A percentile compares a stretch with the other conserved stretches of the same genome.
Evolutionary conservation across 1,140 invertebrate genomes (phyloP).

Genomic region (Hylyphantes graminicola): DNA sequence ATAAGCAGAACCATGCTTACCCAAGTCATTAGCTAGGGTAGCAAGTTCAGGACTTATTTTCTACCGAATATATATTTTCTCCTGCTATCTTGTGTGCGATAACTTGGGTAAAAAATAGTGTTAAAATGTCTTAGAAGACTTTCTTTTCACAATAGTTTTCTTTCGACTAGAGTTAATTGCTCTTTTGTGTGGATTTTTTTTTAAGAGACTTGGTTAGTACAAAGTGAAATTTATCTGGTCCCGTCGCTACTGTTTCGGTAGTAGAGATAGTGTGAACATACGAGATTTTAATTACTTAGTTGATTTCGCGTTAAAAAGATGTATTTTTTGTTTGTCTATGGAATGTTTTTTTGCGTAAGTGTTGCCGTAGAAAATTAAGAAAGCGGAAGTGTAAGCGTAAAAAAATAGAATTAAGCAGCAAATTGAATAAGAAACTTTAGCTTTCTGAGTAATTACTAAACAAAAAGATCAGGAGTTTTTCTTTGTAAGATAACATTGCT

Average conservation of each 20-base stretch:
- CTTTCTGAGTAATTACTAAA: too few species aligned
- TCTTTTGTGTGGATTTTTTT: background rate
- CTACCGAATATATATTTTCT: background rate
- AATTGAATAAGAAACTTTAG: too few species aligned
- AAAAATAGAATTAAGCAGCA: too few species aligned
- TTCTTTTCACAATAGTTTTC: constrained; percentile 17
- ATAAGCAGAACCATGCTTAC: background rate
- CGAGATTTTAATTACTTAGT: constrained; percentile 25
- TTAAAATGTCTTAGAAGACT: background rate
- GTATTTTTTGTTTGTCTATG: too few species aligned
- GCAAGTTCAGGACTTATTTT: background rate
- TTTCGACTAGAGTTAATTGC: constrained; percentile 26
- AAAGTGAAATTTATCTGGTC: too few species aligned
- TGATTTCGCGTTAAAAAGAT: too few species aligned
- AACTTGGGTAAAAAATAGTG: background rate
- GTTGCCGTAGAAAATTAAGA: too few species aligned
- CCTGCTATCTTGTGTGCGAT: background rate
- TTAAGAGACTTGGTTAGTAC: background rate
- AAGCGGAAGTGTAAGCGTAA: too few species aligned
- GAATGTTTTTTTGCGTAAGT: too few species aligned
- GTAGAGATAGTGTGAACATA: constrained; percentile 7
- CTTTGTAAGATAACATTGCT: too few species aligned
- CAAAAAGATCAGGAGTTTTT: too few species aligned
- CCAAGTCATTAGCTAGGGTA: constrained; percentile 5
- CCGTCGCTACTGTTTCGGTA: constrained; percentile 13